Evolutionary conservation across 2,113 vertebrate genomes (phyloP).

Genomic region (Bagarius yarrelli): DNA sequence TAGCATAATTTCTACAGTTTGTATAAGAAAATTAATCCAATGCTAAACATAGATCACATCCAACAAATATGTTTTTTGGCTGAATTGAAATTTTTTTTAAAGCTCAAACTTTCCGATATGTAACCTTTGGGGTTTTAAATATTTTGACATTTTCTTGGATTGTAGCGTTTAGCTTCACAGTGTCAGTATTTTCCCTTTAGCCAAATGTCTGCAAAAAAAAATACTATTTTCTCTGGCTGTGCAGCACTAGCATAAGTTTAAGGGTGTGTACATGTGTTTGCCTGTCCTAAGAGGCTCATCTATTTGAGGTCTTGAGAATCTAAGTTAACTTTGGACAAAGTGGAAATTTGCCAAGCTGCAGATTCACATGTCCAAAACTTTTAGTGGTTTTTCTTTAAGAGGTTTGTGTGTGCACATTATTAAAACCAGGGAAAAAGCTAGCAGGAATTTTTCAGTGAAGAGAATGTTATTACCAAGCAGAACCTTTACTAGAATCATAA

Average conservation of each 20-base stretch:
- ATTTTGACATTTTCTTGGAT: background rate
- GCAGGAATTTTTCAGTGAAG: conserved; percentile 11
- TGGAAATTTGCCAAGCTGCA: conserved; percentile 39
- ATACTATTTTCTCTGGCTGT: background rate
- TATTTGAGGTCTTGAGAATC: conserved; percentile 44
- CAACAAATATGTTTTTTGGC: background rate
- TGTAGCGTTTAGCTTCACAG: background rate
- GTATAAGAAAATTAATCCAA: background rate
- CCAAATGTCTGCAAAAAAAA: background rate
- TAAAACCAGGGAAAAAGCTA: conserved; percentile 2
- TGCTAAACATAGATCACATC: background rate
- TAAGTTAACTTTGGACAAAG: conserved; percentile 28
- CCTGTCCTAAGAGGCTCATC: conserved; percentile 5
- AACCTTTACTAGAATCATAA: conserved; percentile 48
- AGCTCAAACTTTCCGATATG: background rate
- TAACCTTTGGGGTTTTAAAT: background rate
- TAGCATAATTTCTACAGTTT: too few relatives aligned
- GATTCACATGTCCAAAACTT: conserved; percentile 39
- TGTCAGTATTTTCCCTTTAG: background rate
- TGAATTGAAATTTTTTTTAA: background rate
- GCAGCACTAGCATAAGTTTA: background rate
- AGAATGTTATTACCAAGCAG: conserved; percentile 40
- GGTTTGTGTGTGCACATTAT: conserved; percentile 27
- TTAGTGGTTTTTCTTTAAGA: conserved; percentile 26
- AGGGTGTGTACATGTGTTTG: background rate